Conservation (phyloP, 2,113 vertebrate species). For the Hippocampus mohnikei region DNA sequence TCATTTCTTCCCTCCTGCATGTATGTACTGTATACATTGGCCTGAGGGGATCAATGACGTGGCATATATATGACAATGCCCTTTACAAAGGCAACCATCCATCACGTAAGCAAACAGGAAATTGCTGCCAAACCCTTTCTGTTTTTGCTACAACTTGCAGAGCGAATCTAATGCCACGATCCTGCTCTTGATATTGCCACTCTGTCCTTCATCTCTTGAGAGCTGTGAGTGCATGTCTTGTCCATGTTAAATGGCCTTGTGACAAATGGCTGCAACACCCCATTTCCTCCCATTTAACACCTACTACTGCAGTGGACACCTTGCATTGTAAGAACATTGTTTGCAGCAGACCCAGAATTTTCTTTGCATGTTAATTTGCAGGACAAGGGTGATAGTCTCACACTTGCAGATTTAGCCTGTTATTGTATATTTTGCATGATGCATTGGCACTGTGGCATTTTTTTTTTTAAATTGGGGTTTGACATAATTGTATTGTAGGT, state of each 20-base stretch:
- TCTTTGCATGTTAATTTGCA: slow-evolving; percentile 23
- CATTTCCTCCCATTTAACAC: neutral
- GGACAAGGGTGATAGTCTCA: neutral
- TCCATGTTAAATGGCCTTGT: neutral
- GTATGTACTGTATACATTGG: neutral
- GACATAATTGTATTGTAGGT: neutral
- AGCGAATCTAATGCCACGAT: neutral
- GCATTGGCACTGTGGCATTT: slow-evolving; percentile 19
- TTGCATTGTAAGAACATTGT: slow-evolving; percentile 13
- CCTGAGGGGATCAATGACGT: slow-evolving; percentile 8
- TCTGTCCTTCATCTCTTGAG: neutral
- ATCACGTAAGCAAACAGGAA: slow-evolving; percentile 9
- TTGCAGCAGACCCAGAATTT: neutral
- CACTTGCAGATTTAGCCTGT: slow-evolving; percentile 20
- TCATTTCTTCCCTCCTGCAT: neutral
- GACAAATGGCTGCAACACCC: neutral
- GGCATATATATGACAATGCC: slow-evolving; percentile 9
- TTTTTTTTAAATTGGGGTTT: neutral
- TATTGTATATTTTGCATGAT: slow-evolving; percentile 20
- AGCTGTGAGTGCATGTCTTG: neutral
- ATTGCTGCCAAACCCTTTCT: neutral
- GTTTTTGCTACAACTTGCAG: slow-evolving; percentile 12
- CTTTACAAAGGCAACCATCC: slow-evolving; percentile 11
- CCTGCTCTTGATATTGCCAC: slow-evolving; percentile 1
- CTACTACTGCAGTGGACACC: slow-evolving; percentile 5